Evolutionary conservation across 2,113 vertebrate genomes (phyloP), one percentile per base, ranked within the genome.

Genomic region (Neopipo cinnamomea): DNA sequence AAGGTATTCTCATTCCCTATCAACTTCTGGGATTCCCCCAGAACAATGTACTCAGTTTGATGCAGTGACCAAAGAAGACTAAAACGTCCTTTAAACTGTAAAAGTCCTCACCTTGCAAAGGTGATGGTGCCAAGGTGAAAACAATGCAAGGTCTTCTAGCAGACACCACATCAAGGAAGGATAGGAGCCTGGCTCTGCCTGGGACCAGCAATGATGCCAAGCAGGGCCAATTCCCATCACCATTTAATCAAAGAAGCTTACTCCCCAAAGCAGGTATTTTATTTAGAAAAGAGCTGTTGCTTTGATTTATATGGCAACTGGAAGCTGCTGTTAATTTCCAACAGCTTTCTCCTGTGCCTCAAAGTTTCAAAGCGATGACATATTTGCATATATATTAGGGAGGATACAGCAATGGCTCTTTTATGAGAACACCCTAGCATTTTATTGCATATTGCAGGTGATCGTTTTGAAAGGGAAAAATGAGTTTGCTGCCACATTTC

Each of bases 361-460:
- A 35, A 90, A 94, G 72, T 95, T 95, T 96, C 88, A 70, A 88
- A 94, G 82, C 53, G 79, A 78, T 95, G 88, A 95, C 91, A 88
- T 95, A 97, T 95, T 97, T 97, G 96, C 95, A 97, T 97, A 95
- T 96, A 95, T 95, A 95, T 97, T 95, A 86, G 79, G 75, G 85
- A 96, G 73, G 76, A 86, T 86, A 75, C 72, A 35, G 93, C 85
- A 86, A 68, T 58, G 73, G 52, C 33, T 96, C 86, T 94, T 96
- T 95, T 94, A 95, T 84, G 82, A 79, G 66, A 58, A 90, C 44
- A 88, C 33, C 79, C 82, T 81, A 49, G 72, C 68, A 93, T 84
- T 95, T 97, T 94, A 96, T 95, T 91, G 89, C 95, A 72, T 49
- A 94, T 52, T 89, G 89, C 79, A 93, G 94, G 95, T 97, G 91